A percentile compares a stretch with the other conserved stretches of the same genome.
Conservation (phyloP, 37 sponge, comb jelly and placozoan genomes). For the Crambe crambe region DNA sequence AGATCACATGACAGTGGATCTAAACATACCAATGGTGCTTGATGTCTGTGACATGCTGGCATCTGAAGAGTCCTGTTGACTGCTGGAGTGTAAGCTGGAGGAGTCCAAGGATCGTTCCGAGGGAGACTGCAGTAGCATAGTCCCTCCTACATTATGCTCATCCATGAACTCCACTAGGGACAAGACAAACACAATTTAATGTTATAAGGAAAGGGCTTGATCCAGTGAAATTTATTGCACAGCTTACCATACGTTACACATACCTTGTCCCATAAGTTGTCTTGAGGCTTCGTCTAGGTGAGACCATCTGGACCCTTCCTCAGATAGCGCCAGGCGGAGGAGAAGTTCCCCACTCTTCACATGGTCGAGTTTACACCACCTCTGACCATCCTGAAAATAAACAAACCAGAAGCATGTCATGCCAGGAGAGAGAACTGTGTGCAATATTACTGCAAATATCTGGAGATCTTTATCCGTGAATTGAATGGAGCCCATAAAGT, state of each 20-base stretch:
- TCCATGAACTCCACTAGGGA: background rate
- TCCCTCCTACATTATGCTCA: background rate
- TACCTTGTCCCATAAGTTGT: slow-evolving; percentile 24
- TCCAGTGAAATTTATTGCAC: too few species aligned
- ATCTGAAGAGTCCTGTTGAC: background rate
- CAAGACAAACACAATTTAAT: background rate
- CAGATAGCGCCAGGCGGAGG: background rate
- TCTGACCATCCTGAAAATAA: slow-evolving; percentile 23
- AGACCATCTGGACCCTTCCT: background rate
- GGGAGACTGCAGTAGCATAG: background rate
- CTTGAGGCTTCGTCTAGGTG: slow-evolving; percentile 40
- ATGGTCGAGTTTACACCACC: slow-evolving; percentile 43
- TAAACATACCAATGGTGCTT: background rate
- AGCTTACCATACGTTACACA: background rate
- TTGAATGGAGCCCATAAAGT: slow-evolving; percentile 54
- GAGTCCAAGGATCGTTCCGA: background rate
- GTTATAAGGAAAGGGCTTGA: too few species aligned
- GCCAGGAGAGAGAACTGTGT: background rate
- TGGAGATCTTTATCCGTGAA: slow-evolving; percentile 16
- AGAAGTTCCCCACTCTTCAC: slow-evolving; percentile 48
- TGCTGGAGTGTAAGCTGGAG: background rate
- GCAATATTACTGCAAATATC: background rate
- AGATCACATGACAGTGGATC: too few species aligned
- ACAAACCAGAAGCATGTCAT: background rate
- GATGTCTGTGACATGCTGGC: background rate